Conservation (phyloP, 2,888 invertebrate species). For the Ernsta delagoae region DNA sequence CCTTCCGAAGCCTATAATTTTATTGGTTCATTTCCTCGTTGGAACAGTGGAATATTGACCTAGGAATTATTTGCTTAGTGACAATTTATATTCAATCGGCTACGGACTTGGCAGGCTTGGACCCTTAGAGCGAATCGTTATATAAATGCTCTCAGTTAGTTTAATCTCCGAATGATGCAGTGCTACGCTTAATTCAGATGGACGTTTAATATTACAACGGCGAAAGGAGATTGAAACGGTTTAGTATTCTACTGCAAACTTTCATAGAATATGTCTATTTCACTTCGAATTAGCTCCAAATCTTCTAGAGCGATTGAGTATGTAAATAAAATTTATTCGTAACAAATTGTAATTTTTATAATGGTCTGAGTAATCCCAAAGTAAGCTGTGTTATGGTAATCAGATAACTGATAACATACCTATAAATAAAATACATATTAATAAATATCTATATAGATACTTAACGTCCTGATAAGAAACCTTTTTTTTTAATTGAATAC, state of each 20-base stretch:
- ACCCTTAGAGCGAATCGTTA: conserved; percentile 29
- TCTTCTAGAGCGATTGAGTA: not conserved
- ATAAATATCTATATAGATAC: no score
- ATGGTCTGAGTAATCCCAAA: no score
- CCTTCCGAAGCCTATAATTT: conserved; percentile 35
- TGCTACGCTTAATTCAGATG: conserved; percentile 4
- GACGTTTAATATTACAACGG: conserved; percentile 1
- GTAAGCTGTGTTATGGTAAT: no score
- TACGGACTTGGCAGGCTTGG: conserved; percentile 23
- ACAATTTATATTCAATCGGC: conserved; percentile 37
- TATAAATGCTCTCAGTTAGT: conserved; percentile 10
- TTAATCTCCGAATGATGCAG: conserved; percentile 15
- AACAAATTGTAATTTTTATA: no score
- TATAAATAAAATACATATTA: no score
- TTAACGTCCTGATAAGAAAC: no score
- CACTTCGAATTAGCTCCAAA: not conserved
- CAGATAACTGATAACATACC: no score
- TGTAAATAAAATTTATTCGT: no score
- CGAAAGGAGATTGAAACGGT: not conserved
- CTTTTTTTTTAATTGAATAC: no score
- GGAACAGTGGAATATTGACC: conserved; percentile 32
- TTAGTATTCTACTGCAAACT: not conserved
- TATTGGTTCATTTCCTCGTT: conserved; percentile 34
- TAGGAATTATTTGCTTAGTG: conserved; percentile 33
- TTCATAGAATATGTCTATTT: not conserved